Evolutionary conservation across 2,113 vertebrate species (phyloP).

Genomic region (Ranitomeya variabilis): DNA sequence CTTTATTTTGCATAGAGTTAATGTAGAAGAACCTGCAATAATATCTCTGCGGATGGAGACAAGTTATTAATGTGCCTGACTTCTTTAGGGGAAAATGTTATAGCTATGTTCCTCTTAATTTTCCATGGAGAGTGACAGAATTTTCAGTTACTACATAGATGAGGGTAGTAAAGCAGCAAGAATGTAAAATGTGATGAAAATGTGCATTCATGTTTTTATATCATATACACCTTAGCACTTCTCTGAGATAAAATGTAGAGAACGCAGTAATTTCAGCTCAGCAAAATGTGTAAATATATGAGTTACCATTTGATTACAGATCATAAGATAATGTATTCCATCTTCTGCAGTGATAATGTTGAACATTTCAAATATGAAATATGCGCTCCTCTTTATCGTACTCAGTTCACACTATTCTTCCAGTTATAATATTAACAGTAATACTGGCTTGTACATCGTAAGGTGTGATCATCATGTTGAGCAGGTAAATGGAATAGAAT

Average conservation of each 20-base stretch:
- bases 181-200: constrained; percentile 49
- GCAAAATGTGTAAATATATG: constrained; percentile 55
- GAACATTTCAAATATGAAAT: constrained; percentile 52
- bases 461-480: constrained; percentile 44
- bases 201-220: constrained; percentile 53
- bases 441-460: constrained; percentile 38
- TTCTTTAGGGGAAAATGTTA: constrained; percentile 50
- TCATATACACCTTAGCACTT: constrained; percentile 49
- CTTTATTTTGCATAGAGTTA: constrained; percentile 47
- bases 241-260: constrained; percentile 40
- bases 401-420: constrained; percentile 42
- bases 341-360: constrained; percentile 54
- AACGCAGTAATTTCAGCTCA: constrained; percentile 36
- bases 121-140: constrained; percentile 55
- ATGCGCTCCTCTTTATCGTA: constrained; percentile 34
- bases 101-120: constrained; percentile 54
- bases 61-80: constrained; percentile 53
- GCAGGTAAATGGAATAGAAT: constrained; percentile 38
- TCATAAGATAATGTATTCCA: constrained; percentile 55
- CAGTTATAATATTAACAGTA: constrained; percentile 49
- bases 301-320: constrained; percentile 50
- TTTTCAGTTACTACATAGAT: constrained; percentile 52
- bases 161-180: constrained; percentile 43
- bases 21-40: constrained; percentile 49
- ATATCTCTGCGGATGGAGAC: constrained; percentile 42